A percentile compares a stretch with the other conserved stretches of the same genome.
phyloP scores from a whole-genome alignment of 1,140 invertebrate species.

The Drosophila orena region DNA sequence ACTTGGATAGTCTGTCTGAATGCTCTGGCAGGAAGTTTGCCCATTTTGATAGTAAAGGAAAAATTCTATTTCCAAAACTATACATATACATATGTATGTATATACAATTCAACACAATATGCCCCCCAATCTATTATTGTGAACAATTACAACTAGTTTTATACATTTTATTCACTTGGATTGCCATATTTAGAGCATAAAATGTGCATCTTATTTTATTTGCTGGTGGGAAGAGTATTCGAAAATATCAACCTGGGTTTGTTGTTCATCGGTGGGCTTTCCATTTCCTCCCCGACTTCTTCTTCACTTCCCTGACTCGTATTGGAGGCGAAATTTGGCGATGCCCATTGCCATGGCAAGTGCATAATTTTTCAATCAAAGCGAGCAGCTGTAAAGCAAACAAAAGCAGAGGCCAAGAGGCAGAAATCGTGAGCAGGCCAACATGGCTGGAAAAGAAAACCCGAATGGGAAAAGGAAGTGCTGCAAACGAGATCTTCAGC shows the following conservation, averaged over 20 bases:
- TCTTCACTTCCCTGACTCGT: slow-evolving; percentile 1
- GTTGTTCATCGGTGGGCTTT: slow-evolving; percentile 37
- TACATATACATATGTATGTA: no score
- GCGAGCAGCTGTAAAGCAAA: slow-evolving; percentile 79
- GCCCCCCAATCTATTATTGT: no score
- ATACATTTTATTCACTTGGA: no score
- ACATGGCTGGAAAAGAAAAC: slow-evolving; percentile 52
- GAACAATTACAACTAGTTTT: no score
- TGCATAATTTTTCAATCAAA: slow-evolving; percentile 83
- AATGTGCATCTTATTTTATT: background rate
- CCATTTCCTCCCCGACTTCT: slow-evolving; percentile 10
- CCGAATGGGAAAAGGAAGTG: slow-evolving; percentile 54
- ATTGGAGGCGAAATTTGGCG: slow-evolving; percentile 67
- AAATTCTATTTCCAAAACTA: background rate
- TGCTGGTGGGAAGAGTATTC: slow-evolving; percentile 27
- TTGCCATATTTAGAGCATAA: background rate
- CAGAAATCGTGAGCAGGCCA: slow-evolving; percentile 47
- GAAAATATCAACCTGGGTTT: slow-evolving; percentile 18
- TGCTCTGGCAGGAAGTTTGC: slow-evolving; percentile 34
- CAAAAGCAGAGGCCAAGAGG: slow-evolving; percentile 45
- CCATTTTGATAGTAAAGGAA: background rate
- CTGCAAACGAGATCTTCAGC: slow-evolving; percentile 54
- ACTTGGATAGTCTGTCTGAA: slow-evolving; percentile 36
- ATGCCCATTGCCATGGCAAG: slow-evolving; percentile 79
- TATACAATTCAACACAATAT: no score